Percentiles rank a stretch among this genome's conserved stretches.
phyloP scores from a whole-genome alignment of 2,113 vertebrate species.

The Poecilia latipinna region DNA sequence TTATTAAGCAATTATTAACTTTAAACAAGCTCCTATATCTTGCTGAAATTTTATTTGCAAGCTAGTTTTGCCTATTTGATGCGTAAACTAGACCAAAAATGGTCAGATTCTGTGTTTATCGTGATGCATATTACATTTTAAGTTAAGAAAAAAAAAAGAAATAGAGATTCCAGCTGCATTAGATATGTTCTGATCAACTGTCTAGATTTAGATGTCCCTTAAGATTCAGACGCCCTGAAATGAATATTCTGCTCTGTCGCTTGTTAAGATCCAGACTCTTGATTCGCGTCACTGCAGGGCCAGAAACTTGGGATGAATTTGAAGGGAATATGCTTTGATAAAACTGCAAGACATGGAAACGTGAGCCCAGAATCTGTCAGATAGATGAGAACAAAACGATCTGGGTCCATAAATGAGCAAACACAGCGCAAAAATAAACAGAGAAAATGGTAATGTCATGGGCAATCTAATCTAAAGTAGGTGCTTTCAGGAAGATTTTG shows the following conservation, averaged over 20 bases:
- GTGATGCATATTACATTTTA: not conserved
- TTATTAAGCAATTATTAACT: no score
- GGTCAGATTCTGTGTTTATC: no score
- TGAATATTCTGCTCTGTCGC: not conserved
- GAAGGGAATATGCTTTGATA: not conserved
- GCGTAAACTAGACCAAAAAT: no score
- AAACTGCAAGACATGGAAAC: not conserved
- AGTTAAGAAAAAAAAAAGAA: not conserved
- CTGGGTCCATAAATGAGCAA: not conserved
- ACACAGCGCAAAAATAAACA: not conserved
- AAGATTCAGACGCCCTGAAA: not conserved
- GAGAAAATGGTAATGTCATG: not conserved
- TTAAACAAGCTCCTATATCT: no score
- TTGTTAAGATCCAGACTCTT: not conserved
- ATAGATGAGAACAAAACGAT: not conserved
- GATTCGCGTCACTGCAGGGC: not conserved
- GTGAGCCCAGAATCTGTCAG: not conserved
- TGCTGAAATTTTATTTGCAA: no score
- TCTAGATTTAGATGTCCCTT: constrained; percentile 2
- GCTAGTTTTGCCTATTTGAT: no score
- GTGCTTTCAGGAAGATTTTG: not conserved
- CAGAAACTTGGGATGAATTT: not conserved
- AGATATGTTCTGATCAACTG: constrained; percentile 13
- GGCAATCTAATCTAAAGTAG: not conserved
- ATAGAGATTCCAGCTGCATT: constrained; percentile 12